A percentile compares a stretch with the other conserved stretches of the same genome.
These are phyloP conservation scores for Dinoponera quadriceps DNA, from an alignment of 1,140 invertebrate species.

Conservation along the genomic window DNA sequence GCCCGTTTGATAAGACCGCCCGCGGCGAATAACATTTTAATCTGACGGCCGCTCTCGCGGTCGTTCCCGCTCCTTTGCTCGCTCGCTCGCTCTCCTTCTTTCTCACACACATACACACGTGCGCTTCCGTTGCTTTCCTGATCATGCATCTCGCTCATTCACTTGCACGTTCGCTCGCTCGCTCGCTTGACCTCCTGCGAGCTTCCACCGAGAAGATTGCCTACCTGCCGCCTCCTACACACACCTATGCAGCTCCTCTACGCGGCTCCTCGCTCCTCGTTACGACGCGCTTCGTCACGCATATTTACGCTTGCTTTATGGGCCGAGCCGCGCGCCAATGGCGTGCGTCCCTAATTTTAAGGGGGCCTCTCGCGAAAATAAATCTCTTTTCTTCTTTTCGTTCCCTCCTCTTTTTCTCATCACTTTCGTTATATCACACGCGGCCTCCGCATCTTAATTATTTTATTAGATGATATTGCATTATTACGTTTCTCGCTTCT, in stretches of 20 bases:
- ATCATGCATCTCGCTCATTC: conserved; percentile 37
- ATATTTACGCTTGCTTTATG: conserved; percentile 61
- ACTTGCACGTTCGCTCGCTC: conserved; percentile 12
- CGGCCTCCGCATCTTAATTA: background rate
- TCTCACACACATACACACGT: background rate
- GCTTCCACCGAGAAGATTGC: conserved; percentile 54
- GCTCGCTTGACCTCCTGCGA: conserved; percentile 29
- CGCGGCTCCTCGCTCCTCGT: conserved; percentile 53
- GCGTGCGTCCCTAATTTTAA: conserved; percentile 47
- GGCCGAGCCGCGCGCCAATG: conserved; percentile 34
- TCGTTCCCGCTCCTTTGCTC: conserved; percentile 28
- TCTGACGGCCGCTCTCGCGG: conserved; percentile 65
- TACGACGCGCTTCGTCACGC: conserved; percentile 62
- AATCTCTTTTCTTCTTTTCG: conserved; percentile 24
- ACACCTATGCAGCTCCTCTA: conserved; percentile 53
- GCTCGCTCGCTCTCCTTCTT: conserved; percentile 21
- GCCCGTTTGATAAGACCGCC: conserved; percentile 75
- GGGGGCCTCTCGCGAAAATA: background rate
- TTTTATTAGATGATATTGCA: conserved; percentile 6
- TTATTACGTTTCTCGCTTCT: background rate
- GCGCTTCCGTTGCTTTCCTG: conserved; percentile 6
- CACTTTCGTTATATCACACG: too few relatives aligned
- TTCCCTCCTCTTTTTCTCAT: background rate
- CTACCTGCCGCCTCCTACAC: conserved; percentile 63
- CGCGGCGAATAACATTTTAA: conserved; percentile 77